These are phyloP conservation scores for Oxytorus armatus DNA, from an alignment of 2,888 invertebrate species.

Conservation along the genomic window DNA sequence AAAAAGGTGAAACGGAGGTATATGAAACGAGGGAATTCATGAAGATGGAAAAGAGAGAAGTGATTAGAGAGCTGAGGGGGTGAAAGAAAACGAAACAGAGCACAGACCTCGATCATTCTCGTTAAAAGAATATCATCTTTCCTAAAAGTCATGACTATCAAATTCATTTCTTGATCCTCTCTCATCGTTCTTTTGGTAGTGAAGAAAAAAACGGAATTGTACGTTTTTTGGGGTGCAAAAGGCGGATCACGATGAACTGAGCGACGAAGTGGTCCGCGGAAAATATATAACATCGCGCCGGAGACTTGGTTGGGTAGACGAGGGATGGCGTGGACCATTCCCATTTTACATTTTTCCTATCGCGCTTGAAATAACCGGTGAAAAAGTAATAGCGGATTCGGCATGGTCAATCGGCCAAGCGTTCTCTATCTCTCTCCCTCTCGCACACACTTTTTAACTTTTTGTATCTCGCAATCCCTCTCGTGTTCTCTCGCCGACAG, in stretches of 20 bases:
- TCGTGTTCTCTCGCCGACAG: conserved; percentile 21
- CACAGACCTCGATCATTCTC: conserved; percentile 1
- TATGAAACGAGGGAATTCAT: conserved; percentile 3
- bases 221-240: no score
- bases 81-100: not conserved
- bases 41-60: not conserved
- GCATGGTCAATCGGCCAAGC: conserved; percentile 48
- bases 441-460: not conserved
- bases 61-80: conserved; percentile 17
- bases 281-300: not conserved
- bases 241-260: no score
- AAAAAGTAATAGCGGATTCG: conserved; percentile 56
- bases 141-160: conserved; percentile 2
- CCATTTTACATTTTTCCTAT: conserved; percentile 29
- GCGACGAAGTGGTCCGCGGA: no score
- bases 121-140: not conserved
- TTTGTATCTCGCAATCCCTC: not conserved
- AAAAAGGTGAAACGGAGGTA: not conserved
- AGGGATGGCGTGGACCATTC: not conserved
- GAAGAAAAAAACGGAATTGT: no score
- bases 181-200: no score
- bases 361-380: conserved; percentile 16
- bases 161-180: not conserved
- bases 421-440: conserved; percentile 17
- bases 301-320: not conserved